phyloP scores from a whole-genome alignment of 2,888 invertebrate genomes.

The Charanyca ferruginea region DNA sequence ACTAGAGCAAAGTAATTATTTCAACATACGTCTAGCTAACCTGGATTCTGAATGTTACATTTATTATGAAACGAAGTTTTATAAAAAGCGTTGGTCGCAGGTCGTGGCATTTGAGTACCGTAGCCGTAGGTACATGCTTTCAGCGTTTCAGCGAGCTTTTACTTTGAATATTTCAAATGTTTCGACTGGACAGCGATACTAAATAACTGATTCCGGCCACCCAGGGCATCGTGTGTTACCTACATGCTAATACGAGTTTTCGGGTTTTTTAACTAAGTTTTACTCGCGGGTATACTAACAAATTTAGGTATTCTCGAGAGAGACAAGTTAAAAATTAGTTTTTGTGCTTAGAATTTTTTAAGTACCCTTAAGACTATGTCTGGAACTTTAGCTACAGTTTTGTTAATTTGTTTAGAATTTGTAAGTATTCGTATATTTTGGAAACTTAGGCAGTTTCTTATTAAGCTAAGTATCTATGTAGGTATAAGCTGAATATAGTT shows the following conservation, averaged over 20 bases:
- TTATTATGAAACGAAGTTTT: constrained; percentile 63
- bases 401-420: not conserved
- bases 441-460: constrained; percentile 4
- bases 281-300: too few relatives aligned
- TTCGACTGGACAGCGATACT: constrained; percentile 63
- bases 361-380: not conserved
- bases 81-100: constrained; percentile 65
- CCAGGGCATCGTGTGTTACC: constrained; percentile 21
- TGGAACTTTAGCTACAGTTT: constrained; percentile 1
- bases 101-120: constrained; percentile 64
- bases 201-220: constrained; percentile 64
- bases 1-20: not conserved
- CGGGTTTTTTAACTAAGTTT: constrained; percentile 15
- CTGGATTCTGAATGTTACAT: constrained; percentile 27
- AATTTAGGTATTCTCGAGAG: not conserved
- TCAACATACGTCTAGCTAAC: constrained; percentile 4
- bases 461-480: not conserved
- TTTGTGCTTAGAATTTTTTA: not conserved
- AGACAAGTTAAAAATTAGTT: constrained; percentile 18
- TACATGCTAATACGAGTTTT: constrained; percentile 21
- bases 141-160: constrained; percentile 66
- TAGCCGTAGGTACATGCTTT: constrained; percentile 65
- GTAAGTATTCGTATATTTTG: not conserved
- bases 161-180: constrained; percentile 74
- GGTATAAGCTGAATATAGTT: not conserved